Evolutionary conservation across 2,888 invertebrate genomes (phyloP).

Genomic region (Drosophila melanosoma): DNA sequence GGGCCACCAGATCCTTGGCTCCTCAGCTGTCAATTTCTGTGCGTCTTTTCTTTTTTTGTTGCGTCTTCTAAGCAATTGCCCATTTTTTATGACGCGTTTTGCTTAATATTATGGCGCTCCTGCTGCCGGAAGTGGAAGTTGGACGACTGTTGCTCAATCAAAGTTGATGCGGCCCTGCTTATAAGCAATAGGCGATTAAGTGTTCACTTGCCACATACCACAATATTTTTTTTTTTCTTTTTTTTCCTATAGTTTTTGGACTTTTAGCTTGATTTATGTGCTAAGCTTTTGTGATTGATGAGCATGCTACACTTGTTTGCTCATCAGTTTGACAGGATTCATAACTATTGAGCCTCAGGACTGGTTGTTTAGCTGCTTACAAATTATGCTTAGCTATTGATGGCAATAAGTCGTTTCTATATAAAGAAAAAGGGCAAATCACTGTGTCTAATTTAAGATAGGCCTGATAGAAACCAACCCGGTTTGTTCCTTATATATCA

Average conservation of each 20-base stretch:
- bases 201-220: conserved; percentile 1
- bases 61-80: conserved; percentile 57
- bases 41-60: not conserved
- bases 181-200: conserved; percentile 45
- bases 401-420: not conserved
- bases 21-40: conserved; percentile 20
- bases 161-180: conserved; percentile 44
- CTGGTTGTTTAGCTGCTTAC: conserved; percentile 53
- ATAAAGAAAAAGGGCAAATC: not conserved
- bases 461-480: not conserved
- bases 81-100: conserved; percentile 54
- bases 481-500: not conserved
- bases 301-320: conserved; percentile 46
- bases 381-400: conserved; percentile 30
- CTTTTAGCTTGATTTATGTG: conserved; percentile 82
- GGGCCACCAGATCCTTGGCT: conserved; percentile 8
- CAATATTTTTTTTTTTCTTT: not conserved
- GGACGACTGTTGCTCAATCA: conserved; percentile 71
- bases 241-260: conserved; percentile 28
- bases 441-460: not conserved
- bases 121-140: conserved; percentile 58
- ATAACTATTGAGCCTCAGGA: conserved; percentile 30
- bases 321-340: conserved; percentile 29
- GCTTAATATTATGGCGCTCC: conserved; percentile 43
- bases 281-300: conserved; percentile 81